Evolutionary conservation across 2,888 invertebrate species (phyloP).

Genomic region (Himalopsyche tibetana): DNA sequence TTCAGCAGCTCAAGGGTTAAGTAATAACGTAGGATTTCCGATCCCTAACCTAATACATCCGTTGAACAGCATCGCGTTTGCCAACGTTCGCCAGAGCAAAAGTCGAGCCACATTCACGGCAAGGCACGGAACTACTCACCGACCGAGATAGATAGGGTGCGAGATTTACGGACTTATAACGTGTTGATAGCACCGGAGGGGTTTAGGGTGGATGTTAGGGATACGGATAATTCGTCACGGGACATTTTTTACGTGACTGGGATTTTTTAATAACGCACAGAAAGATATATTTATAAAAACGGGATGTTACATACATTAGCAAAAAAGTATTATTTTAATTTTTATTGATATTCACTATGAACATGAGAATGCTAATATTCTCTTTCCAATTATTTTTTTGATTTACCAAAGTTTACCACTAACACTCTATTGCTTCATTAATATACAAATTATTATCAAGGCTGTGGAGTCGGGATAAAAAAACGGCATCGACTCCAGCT

Average conservation of each 20-base stretch:
- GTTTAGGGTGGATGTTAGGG: slow-evolving; percentile 7
- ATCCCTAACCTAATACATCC: slow-evolving; percentile 43
- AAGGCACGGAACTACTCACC: slow-evolving; percentile 28
- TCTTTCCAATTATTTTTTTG: too few species aligned
- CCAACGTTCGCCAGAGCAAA: not conserved
- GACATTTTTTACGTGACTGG: not conserved
- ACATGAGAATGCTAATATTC: too few species aligned
- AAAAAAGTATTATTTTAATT: too few species aligned
- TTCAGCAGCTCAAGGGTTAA: slow-evolving; percentile 36
- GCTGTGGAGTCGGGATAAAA: too few species aligned
- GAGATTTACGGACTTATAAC: slow-evolving; percentile 61
- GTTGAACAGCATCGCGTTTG: slow-evolving; percentile 28
- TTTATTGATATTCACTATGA: too few species aligned
- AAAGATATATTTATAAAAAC: too few species aligned
- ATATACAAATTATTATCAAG: too few species aligned
- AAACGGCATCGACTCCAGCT: too few species aligned
- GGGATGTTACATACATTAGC: too few species aligned
- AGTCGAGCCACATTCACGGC: slow-evolving; percentile 38
- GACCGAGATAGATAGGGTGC: slow-evolving; percentile 57
- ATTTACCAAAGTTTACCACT: too few species aligned
- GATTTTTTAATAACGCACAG: not conserved
- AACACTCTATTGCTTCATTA: too few species aligned
- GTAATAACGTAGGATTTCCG: slow-evolving; percentile 42
- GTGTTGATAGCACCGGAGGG: slow-evolving; percentile 58
- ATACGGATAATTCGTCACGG: slow-evolving; percentile 28